Evolutionary conservation across 2,113 vertebrate genomes (phyloP).

Genomic region (Procavia capensis): DNA sequence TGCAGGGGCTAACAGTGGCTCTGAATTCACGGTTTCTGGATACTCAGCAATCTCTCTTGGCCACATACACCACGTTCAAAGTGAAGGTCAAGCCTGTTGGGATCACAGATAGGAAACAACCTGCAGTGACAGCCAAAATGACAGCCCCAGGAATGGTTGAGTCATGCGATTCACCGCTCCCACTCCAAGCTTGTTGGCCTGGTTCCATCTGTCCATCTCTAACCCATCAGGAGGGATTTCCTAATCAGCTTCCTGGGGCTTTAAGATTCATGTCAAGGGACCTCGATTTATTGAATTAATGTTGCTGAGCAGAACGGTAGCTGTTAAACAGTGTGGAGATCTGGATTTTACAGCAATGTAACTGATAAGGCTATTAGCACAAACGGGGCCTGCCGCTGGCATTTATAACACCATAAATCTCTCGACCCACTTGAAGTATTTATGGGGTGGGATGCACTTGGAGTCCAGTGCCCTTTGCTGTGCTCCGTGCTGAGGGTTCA

Average conservation of each 20-base stretch:
- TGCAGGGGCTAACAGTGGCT: not conserved
- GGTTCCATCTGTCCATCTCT: conserved; percentile 49
- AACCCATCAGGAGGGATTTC: conserved; percentile 76
- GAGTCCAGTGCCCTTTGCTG: conserved; percentile 77
- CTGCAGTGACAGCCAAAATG: not conserved
- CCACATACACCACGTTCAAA: not conserved
- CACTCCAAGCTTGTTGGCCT: not conserved
- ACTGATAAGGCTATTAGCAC: conserved; percentile 91
- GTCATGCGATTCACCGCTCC: not conserved
- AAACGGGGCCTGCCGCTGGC: conserved; percentile 84
- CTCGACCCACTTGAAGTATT: conserved; percentile 82
- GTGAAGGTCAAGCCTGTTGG: not conserved
- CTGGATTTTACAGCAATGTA: conserved; percentile 88
- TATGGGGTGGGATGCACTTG: conserved; percentile 72
- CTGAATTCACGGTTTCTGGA: not conserved
- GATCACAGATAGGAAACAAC: not conserved
- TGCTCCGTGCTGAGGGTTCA: conserved; percentile 70
- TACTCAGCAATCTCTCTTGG: not conserved
- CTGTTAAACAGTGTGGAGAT: conserved; percentile 86
- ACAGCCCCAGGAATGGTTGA: not conserved
- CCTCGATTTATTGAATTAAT: conserved; percentile 85
- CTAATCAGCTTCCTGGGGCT: conserved; percentile 79
- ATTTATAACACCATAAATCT: conserved; percentile 88
- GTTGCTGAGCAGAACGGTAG: conserved; percentile 81
- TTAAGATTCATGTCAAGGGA: conserved; percentile 82